Percentiles rank a stretch among this genome's conserved stretches.
These are phyloP conservation scores for Steatocranus sp. DNA, from an alignment of 2,797 vertebrate genomes.

Conservation along the genomic window DNA sequence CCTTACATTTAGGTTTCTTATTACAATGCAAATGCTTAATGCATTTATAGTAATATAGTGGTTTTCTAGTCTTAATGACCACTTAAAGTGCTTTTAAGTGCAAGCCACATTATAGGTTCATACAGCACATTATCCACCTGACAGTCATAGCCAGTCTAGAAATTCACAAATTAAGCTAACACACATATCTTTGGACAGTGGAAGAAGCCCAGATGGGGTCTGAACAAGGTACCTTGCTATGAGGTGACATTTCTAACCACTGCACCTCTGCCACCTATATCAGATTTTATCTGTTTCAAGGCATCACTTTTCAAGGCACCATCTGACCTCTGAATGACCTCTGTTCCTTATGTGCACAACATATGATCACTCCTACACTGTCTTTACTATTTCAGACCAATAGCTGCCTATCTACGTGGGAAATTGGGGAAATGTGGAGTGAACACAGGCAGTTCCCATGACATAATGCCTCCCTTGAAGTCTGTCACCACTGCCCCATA, in stretches of 20 bases:
- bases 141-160: background rate
- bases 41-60: background rate
- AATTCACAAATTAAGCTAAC: background rate
- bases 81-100: background rate
- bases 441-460: background rate
- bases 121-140: background rate
- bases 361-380: background rate
- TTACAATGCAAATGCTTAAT: background rate
- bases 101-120: background rate
- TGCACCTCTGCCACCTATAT: background rate
- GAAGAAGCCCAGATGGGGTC: background rate
- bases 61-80: background rate
- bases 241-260: background rate
- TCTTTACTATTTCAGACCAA: background rate
- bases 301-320: background rate
- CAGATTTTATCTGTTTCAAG: background rate
- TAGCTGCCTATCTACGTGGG: background rate
- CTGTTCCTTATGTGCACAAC: background rate
- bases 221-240: background rate
- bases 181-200: background rate
- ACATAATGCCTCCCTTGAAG: background rate
- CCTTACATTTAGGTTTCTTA: background rate
- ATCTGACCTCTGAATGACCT: background rate
- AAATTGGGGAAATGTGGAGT: background rate
- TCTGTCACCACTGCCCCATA: background rate